Evolutionary conservation across 2,797 vertebrate species (phyloP), one percentile per base, ranked within the genome.

Genomic region (Coracias cyanogaster): DNA sequence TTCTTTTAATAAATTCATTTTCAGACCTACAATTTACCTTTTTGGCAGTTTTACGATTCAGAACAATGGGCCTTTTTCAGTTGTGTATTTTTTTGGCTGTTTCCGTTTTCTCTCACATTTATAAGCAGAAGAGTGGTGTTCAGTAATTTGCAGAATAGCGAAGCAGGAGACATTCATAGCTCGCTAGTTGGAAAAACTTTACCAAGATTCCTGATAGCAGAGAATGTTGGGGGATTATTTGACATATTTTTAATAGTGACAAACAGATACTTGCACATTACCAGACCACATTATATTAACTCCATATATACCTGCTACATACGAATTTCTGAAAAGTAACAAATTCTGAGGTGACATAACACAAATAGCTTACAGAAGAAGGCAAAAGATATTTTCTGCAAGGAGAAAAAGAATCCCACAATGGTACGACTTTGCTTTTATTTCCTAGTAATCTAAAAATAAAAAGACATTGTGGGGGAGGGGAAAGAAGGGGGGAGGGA

Each of bases 1-100:
- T 98, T 98, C 96, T 97, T 97, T 97, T 97, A 97, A 97, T 97
- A 98, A 97, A 98, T 97, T 96, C 95, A 94, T 94, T 96, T 94
- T 80, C 89, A 97, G 95, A 92, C 29, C 35, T 77, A 92, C 70
- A 84, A 97, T 98, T 97, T 98, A 98, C 95, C 94, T 97, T 94
- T 92, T 76, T 97, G 96, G 94, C 96, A 97, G 94, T 95, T 98
- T 97, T 96, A 97, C 67, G 88, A 87, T 97, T 97, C 92, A 97
- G 93, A 97, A 98, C 97, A 98, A 97, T 95, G 74, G 79, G 10
- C 15, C 43, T 90, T 96, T 95, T 95, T 77, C 35, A 82, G 80
- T 84, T 93, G 90, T 85, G 72, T 60, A 76, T 81, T 95, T 96
- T 97, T 95, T 66, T 77, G 62, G 29, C 49, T 97, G 74, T 96